These are phyloP conservation scores for Luffia ferchaultella DNA, from an alignment of 2,888 invertebrate species.

Conservation along the genomic window DNA sequence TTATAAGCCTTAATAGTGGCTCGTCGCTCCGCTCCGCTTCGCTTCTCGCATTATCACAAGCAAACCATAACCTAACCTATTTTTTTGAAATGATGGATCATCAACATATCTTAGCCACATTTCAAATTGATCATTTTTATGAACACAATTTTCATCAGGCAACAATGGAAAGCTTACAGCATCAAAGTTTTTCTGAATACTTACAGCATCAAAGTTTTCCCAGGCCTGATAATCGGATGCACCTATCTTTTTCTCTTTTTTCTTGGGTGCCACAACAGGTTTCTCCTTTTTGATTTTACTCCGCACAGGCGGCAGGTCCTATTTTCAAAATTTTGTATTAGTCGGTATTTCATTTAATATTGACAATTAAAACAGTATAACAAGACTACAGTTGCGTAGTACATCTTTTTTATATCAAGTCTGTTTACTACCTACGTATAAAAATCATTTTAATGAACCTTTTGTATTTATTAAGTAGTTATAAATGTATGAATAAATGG, in stretches of 20 bases:
- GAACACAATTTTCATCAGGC: too few species aligned
- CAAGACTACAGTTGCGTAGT: background rate
- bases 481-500: too few species aligned
- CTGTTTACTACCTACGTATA: background rate
- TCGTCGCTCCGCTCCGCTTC: too few species aligned
- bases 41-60: too few species aligned
- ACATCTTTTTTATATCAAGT: background rate
- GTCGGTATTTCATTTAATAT: background rate
- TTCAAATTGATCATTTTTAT: too few species aligned
- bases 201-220: slow-evolving; percentile 83
- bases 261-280: slow-evolving; percentile 29
- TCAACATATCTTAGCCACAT: too few species aligned
- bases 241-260: slow-evolving; percentile 54
- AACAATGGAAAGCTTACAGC: too few species aligned
- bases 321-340: slow-evolving; percentile 22
- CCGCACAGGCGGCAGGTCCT: slow-evolving; percentile 62
- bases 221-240: slow-evolving; percentile 75
- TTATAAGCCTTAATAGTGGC: too few species aligned
- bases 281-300: slow-evolving; percentile 51
- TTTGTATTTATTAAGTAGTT: background rate
- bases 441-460: background rate
- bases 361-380: background rate
- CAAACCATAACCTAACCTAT: too few species aligned
- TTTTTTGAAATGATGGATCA: too few species aligned
- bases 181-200: slow-evolving; percentile 18